Evolutionary conservation across 2,888 invertebrate species (phyloP).

Genomic region (Latrodectus elegans): DNA sequence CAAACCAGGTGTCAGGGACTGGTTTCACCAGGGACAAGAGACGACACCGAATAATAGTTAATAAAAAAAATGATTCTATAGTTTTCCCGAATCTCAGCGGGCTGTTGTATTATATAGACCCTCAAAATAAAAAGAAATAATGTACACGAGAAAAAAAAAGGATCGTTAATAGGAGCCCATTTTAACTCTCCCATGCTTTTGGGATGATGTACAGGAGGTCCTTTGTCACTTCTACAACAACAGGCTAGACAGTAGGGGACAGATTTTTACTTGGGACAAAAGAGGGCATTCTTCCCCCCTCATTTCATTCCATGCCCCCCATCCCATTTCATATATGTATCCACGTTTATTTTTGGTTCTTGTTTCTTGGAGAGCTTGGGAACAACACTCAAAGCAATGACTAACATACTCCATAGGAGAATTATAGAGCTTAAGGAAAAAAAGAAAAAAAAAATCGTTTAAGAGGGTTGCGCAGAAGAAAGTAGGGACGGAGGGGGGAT

Average conservation of each 20-base stretch:
- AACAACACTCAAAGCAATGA: slow-evolving; percentile 61
- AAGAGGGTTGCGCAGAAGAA: slow-evolving; percentile 17
- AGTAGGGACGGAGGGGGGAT: slow-evolving; percentile 3
- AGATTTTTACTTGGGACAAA: slow-evolving; percentile 54
- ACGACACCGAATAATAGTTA: background rate
- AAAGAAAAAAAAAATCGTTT: slow-evolving; percentile 24
- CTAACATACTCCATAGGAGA: slow-evolving; percentile 34
- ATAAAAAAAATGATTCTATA: slow-evolving; percentile 33
- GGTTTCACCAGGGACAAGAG: slow-evolving; percentile 14
- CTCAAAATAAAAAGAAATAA: background rate
- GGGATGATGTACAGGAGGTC: slow-evolving; percentile 44
- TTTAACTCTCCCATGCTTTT: slow-evolving; percentile 39
- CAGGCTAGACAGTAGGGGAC: slow-evolving; percentile 38
- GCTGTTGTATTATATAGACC: slow-evolving; percentile 4
- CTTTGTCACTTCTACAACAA: slow-evolving; percentile 41
- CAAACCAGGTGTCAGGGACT: slow-evolving; percentile 45
- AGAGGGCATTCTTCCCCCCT: slow-evolving; percentile 12
- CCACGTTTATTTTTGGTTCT: slow-evolving; percentile 58
- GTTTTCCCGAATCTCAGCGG: slow-evolving; percentile 20
- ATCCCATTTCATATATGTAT: slow-evolving; percentile 48
- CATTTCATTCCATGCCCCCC: background rate
- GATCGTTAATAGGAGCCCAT: slow-evolving; percentile 48
- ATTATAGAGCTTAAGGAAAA: slow-evolving; percentile 9
- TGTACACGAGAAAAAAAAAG: slow-evolving; percentile 9
- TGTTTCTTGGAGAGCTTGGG: slow-evolving; percentile 58